A percentile compares a stretch with the other conserved stretches of the same genome.
Conservation (phyloP, 2,113 vertebrate genomes). For the Onychorhynchus coronatus region DNA sequence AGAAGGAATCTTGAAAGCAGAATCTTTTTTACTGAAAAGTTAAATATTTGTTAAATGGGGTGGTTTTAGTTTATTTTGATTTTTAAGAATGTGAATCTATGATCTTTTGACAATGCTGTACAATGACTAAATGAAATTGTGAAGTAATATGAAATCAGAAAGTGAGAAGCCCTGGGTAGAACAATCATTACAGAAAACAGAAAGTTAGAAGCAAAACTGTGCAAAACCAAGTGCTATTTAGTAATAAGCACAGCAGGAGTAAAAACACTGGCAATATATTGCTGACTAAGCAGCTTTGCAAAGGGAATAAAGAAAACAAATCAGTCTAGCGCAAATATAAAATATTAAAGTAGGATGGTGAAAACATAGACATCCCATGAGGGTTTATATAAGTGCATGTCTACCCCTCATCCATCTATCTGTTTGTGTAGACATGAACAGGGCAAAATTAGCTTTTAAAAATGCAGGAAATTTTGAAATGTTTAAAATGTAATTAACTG, state of each 20-base stretch:
- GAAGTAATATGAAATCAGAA: neutral
- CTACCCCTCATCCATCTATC: neutral
- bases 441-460: neutral
- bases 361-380: neutral
- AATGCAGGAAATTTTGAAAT: neutral
- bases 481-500: neutral
- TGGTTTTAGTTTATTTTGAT: neutral
- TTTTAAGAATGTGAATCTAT: neutral
- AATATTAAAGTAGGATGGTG: neutral
- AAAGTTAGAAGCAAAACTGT: neutral
- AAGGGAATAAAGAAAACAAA: neutral
- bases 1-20: neutral
- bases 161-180: neutral
- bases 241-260: neutral
- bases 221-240: neutral
- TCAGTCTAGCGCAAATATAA: neutral
- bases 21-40: neutral
- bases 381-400: neutral
- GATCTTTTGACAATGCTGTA: neutral
- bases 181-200: neutral
- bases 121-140: neutral
- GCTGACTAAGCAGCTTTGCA: conserved; percentile 3
- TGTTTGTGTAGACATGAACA: neutral
- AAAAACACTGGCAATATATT: neutral
- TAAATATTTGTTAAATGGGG: neutral